Evolutionary conservation across 2,888 invertebrate genomes (phyloP).

Genomic region (Agrotis segetum): DNA sequence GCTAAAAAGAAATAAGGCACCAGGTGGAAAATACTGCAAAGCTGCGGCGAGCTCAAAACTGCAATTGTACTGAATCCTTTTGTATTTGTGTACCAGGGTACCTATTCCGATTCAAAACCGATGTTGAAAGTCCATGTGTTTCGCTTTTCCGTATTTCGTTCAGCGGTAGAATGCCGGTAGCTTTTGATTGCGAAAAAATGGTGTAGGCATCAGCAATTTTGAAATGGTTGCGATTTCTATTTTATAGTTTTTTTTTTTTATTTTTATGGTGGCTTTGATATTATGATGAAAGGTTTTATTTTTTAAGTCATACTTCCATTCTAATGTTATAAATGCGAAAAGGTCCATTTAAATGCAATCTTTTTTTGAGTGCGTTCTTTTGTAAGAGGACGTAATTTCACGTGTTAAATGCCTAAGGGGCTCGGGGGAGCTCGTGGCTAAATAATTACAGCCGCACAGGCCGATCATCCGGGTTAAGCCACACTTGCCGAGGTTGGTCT

Average conservation of each 20-base stretch:
- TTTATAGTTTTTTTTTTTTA: not conserved
- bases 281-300: too few species aligned
- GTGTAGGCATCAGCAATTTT: slow-evolving; percentile 14
- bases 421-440: too few species aligned
- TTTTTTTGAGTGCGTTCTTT: not conserved
- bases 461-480: too few species aligned
- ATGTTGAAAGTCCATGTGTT: slow-evolving; percentile 20
- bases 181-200: slow-evolving; percentile 48
- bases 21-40: slow-evolving; percentile 18
- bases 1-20: not conserved
- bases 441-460: too few species aligned
- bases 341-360: not conserved
- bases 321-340: too few species aligned
- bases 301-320: too few species aligned
- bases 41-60: not conserved
- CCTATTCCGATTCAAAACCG: slow-evolving; percentile 43
- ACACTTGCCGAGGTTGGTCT: too few species aligned
- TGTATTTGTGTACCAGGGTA: slow-evolving; percentile 3
- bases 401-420: too few species aligned
- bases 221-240: slow-evolving; percentile 11
- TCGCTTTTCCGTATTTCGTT: slow-evolving; percentile 16
- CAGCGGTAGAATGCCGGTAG: not conserved
- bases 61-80: slow-evolving; percentile 11
- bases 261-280: not conserved
- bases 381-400: too few species aligned